Evolutionary conservation across 1,140 invertebrate genomes (phyloP), one percentile per base, ranked within the genome.

Genomic region (Augochlora pura): DNA sequence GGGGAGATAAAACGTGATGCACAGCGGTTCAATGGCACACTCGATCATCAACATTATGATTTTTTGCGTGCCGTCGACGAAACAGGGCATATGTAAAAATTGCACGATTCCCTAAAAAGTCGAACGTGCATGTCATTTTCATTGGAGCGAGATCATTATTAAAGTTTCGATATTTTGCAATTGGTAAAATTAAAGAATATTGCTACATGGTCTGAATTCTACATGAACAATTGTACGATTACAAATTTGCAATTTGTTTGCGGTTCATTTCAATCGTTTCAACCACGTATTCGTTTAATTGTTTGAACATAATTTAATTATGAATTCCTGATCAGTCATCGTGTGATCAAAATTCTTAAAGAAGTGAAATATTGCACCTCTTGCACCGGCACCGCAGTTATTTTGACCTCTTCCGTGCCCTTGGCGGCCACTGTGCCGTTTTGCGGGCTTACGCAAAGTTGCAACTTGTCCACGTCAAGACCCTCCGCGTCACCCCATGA

Each of bases 1-100:
- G 5, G 85, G 84, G 46, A 87, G 74, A 64, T 83, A 75, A 64
- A 88, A 76, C 0, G 62, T 46, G 1, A 88, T 68, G 14, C 62
- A 59, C 27, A 86, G 42, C 2, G 79, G 21, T n/a, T 81, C 57
- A 1, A 86, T 66, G 4, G 12, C 38, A n/a, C 84, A 87, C 27
- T 87, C 79, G 23, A 87, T 69, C 32, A 67, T 60, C 38, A 88
- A 54, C 18, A 77, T 63, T 27, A 87, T 23, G 0, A 75, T 64
- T 23, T 77, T 77, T 18, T 27, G n/a, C 21, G 57, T 49, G 57
- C 69, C 52, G 59, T 38, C 67, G 46, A 83, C 46, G 21, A 16
- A 83, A 32, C 75, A 80, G 12, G 78, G 82, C 38, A 84, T 54
- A 57, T 62, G 72, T 8, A 82, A 67, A 67, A 46, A 79, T 14